Evolutionary conservation across 1,140 invertebrate genomes (phyloP), one percentile per base, ranked within the genome.

Genomic region (Pogonomyrmex californicus): DNA sequence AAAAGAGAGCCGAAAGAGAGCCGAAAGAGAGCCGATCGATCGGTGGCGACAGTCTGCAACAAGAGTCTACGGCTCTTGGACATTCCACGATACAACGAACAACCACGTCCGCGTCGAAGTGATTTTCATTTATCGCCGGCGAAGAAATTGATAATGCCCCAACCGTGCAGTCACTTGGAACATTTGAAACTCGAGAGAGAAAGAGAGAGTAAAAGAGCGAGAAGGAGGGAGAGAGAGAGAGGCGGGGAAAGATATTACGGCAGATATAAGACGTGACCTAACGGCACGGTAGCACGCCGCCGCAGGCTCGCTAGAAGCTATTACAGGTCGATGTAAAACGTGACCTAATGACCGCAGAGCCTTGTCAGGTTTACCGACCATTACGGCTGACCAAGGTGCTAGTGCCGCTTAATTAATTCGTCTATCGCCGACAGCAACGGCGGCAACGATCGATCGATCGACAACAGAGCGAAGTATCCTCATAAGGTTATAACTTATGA

Each of bases 301-400:
- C 71, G 23, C 23, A n/a, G 36, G 54, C 66, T 60, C 6, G 82
- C 82, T 76, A 78, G 82, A n/a, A 76, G 49, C 71, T 65, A 56
- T 85, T 85, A 78, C 62, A 83, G 82, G 82, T 78, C 86, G 79
- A 87, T 51, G 71, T 73, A 79, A 87, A 88, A 76, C 86, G 77
- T 83, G 87, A 87, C 86, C 86, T 87, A 83, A 88, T 88, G 79
- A 66, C 87, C 71, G 70, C 62, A 75, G 79, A 83, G 68, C 33
- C 79, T 83, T 75, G 79, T 83, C 79, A 60, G 79, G 79, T 75
- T 83, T 75, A 60, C 79, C 68, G 41, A 83, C 41, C 68, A 75
- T 75, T 60, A 83, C 79, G 68, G 68, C 79, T 83, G 79, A 83
- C 79, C 79, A 60, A 75, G 38, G 79, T 44, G 79, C 68, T 47